Evolutionary conservation across 2,113 vertebrate species (phyloP).

Genomic region (Hyla sarda): DNA sequence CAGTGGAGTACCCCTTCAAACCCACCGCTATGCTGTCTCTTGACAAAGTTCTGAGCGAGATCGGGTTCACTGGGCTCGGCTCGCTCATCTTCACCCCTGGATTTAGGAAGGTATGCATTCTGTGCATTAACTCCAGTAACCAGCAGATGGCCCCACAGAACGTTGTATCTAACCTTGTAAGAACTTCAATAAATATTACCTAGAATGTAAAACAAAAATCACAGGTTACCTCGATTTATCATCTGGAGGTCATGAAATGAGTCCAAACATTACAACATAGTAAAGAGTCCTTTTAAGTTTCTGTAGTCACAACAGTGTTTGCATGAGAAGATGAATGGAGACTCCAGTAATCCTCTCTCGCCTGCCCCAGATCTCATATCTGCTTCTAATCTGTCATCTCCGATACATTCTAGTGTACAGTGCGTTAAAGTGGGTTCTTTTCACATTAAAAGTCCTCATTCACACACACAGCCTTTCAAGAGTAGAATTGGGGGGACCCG

Average conservation of each 20-base stretch:
- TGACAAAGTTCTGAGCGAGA: too few species aligned
- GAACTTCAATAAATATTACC: background rate
- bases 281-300: slow-evolving; percentile 9
- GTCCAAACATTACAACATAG: slow-evolving; percentile 22
- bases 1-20: too few species aligned
- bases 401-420: background rate
- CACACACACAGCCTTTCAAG: too few species aligned
- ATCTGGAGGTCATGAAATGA: background rate
- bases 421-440: background rate
- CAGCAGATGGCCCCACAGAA: background rate
- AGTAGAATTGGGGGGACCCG: too few species aligned
- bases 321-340: background rate
- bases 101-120: background rate
- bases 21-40: too few species aligned
- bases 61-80: too few species aligned
- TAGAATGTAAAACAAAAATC: background rate
- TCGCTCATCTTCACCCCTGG: too few species aligned
- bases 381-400: slow-evolving; percentile 18
- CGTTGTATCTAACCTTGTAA: background rate
- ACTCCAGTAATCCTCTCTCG: background rate
- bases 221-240: background rate
- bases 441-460: background rate
- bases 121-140: background rate
- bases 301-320: slow-evolving; percentile 16
- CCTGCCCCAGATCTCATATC: background rate